A percentile compares a stretch with the other conserved stretches of the same genome.
Conservation (phyloP, 2,888 invertebrate species). For the Parnassius mnemosyne region DNA sequence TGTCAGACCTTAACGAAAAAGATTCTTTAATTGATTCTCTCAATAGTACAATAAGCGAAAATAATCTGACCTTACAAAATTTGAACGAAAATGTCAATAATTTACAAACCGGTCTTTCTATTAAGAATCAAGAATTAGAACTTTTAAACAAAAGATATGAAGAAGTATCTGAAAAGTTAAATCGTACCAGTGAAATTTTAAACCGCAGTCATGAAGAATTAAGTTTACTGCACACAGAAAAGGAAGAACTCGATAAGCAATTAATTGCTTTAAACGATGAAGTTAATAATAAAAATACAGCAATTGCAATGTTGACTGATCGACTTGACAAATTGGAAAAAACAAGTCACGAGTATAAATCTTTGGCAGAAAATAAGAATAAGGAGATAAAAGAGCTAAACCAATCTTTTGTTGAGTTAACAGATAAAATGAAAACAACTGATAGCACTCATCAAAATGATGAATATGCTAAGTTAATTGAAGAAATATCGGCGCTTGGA, state of each 20-base stretch:
- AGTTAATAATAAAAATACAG: conserved; percentile 45
- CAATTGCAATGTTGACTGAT: conserved; percentile 46
- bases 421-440: conserved; percentile 53
- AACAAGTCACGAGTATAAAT: conserved; percentile 40
- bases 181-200: conserved; percentile 36
- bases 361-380: conserved; percentile 48
- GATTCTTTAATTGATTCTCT: conserved; percentile 54
- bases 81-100: conserved; percentile 1
- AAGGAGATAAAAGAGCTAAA: conserved; percentile 65
- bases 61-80: conserved; percentile 41
- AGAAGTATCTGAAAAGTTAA: conserved; percentile 41
- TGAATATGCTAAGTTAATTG: conserved; percentile 49
- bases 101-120: conserved; percentile 43
- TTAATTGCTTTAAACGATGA: conserved; percentile 50
- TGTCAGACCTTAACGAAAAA: conserved; percentile 64
- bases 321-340: conserved; percentile 46
- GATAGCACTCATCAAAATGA: conserved; percentile 52
- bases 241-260: conserved; percentile 53
- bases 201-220: conserved; percentile 49
- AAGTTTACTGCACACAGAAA: conserved; percentile 46
- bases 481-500: conserved; percentile 56
- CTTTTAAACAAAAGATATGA: conserved; percentile 45
- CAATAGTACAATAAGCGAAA: conserved; percentile 38
- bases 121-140: conserved; percentile 57
- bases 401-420: conserved; percentile 56